A percentile compares a stretch with the other conserved stretches of the same genome.
Conservation (phyloP, 2,888 invertebrate genomes). For the Lasiommata megera region DNA sequence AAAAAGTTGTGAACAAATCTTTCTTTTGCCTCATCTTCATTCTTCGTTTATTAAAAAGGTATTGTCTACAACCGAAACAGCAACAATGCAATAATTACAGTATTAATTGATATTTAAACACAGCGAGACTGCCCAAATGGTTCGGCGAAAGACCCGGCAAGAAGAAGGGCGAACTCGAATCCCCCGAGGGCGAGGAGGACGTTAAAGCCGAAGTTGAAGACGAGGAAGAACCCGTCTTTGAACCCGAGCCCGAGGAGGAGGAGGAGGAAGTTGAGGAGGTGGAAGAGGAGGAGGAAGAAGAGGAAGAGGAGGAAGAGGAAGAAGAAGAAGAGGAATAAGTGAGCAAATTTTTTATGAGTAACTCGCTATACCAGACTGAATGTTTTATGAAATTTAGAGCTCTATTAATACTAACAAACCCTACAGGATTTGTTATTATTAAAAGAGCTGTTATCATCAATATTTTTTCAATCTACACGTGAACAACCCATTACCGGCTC, state of each 20-base stretch:
- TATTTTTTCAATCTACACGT: too few species aligned
- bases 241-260: constrained; percentile 87
- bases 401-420: too few species aligned
- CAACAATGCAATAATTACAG: neutral
- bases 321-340: constrained; percentile 84
- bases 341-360: constrained; percentile 29
- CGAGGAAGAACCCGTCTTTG: constrained; percentile 84
- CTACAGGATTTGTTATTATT: too few species aligned
- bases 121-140: constrained; percentile 97
- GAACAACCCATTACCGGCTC: too few species aligned
- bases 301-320: constrained; percentile 87
- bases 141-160: constrained; percentile 97
- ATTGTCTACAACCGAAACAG: neutral
- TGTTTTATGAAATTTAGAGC: too few species aligned
- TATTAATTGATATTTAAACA: constrained; percentile 20
- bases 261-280: constrained; percentile 86
- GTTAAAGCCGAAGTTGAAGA: constrained; percentile 88
- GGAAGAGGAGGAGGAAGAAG: constrained; percentile 88
- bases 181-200: constrained; percentile 95
- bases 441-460: too few species aligned
- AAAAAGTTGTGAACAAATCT: neutral
- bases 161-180: constrained; percentile 93
- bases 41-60: too few species aligned
- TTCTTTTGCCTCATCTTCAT: too few species aligned
- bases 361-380: too few species aligned